Conservation (phyloP, 2,113 vertebrate genomes). For the Microtus montanus region DNA sequence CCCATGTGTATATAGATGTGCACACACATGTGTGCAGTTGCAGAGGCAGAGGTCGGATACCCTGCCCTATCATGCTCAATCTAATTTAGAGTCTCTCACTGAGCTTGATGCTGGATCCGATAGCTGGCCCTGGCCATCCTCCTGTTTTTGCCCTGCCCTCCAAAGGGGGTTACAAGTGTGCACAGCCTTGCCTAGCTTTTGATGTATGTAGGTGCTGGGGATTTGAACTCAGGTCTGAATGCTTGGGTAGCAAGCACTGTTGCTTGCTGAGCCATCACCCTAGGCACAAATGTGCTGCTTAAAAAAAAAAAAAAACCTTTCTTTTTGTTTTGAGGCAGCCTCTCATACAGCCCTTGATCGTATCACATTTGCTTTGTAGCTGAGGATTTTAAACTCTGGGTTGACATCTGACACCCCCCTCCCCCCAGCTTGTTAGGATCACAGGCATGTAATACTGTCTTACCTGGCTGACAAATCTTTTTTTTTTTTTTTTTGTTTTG, state of each 20-base stretch:
- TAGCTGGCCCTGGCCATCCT: background rate
- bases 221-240: background rate
- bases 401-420: background rate
- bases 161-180: background rate
- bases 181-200: background rate
- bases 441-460: background rate
- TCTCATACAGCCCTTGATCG: background rate
- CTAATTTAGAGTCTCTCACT: background rate
- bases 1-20: background rate
- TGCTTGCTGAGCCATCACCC: background rate
- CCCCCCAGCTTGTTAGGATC: background rate
- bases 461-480: background rate
- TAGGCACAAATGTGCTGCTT: background rate
- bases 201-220: background rate
- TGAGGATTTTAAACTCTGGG: background rate
- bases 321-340: background rate
- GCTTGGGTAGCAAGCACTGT: background rate
- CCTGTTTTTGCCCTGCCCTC: background rate
- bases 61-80: background rate
- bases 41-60: background rate
- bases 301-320: background rate
- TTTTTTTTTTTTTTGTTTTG: background rate
- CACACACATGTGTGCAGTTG: background rate
- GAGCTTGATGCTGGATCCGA: background rate
- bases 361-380: background rate